Evolutionary conservation across 2,888 invertebrate genomes (phyloP).

Genomic region (Marronus borbonicus): DNA sequence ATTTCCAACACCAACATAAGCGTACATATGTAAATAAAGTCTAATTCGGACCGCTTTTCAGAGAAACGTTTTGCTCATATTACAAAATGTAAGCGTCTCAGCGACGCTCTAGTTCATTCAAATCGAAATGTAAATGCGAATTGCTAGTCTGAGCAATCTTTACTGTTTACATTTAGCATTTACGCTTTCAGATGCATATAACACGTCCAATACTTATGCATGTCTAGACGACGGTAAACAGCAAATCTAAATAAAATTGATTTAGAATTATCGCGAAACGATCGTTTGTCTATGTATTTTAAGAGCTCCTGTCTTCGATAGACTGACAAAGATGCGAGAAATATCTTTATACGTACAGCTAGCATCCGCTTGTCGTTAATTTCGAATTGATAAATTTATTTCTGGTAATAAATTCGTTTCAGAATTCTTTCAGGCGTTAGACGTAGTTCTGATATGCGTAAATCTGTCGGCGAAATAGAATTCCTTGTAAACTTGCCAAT

Average conservation of each 20-base stretch:
- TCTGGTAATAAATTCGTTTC: background rate
- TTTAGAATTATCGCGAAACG: too few species aligned
- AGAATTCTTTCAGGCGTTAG: background rate
- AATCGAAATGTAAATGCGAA: conserved; percentile 1
- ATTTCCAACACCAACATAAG: too few species aligned
- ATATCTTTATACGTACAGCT: too few species aligned
- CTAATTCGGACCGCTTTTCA: background rate
- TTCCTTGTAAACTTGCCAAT: conserved; percentile 14
- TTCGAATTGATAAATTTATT: too few species aligned
- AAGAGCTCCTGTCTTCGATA: too few species aligned
- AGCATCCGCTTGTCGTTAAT: too few species aligned
- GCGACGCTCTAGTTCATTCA: background rate
- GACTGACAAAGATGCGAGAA: too few species aligned
- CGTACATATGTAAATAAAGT: too few species aligned
- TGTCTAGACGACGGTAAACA: too few species aligned
- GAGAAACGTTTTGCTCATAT: background rate
- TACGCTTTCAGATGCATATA: conserved; percentile 10
- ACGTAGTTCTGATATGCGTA: background rate
- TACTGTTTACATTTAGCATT: conserved; percentile 25
- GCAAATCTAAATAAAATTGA: too few species aligned
- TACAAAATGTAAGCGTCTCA: background rate
- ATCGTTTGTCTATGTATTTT: too few species aligned
- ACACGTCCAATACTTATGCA: too few species aligned
- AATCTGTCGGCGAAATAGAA: background rate
- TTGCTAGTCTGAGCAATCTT: conserved; percentile 1